Evolutionary conservation across 2,797 vertebrate species (phyloP), one percentile per base, ranked within the genome.

Genomic region (Gymnothorax javanicus): DNA sequence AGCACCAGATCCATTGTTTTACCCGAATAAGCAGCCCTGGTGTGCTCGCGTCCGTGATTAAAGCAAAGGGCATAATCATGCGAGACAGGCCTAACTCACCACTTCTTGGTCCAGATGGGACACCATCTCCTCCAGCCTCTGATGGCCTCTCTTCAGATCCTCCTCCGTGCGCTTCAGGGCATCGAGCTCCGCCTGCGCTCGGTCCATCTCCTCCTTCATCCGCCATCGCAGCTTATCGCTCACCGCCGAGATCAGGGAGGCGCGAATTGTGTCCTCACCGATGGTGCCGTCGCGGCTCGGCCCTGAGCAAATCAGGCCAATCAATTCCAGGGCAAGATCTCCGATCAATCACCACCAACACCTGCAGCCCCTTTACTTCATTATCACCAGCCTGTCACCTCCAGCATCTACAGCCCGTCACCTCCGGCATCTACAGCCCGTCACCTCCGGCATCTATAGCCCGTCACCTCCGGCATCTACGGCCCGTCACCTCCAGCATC

Each of bases 171-270:
- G 95, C 92, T 99, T 99, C 89, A 99, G 94, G 79, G 98, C 99
- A 2, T 99, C 98, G 89, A 99, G 96, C 91, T 99, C 99, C 0
- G 98, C 99, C 86, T 99, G 98, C 0, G 98, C 99, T 58, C 98
- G 96, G 93, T 99, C 98, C 98, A 99, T 99, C 93, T 99, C 98
- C 90, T 99, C 99, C 89, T 99, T 99, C 98, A 99, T 99, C 87
- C 98, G 95, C 99, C 98, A 99, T 89, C 98, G 96, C 88, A 99
- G 94, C 89, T 99, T 99, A 93, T 99, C 98, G 2, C 97, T 99
- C 90, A 99, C 98, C 0, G 98, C 99, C 0, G 99, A 99, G 90
- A 99, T 99, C 71, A 99, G 96, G 81, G 99, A 99, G 0, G 98
- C 98, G 0, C 97, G 97, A 89, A 99, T 99, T 79, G 98, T 99